These are phyloP conservation scores for Sylvilagus bachmani DNA, from an alignment of 2,113 vertebrate genomes.

Conservation along the genomic window DNA sequence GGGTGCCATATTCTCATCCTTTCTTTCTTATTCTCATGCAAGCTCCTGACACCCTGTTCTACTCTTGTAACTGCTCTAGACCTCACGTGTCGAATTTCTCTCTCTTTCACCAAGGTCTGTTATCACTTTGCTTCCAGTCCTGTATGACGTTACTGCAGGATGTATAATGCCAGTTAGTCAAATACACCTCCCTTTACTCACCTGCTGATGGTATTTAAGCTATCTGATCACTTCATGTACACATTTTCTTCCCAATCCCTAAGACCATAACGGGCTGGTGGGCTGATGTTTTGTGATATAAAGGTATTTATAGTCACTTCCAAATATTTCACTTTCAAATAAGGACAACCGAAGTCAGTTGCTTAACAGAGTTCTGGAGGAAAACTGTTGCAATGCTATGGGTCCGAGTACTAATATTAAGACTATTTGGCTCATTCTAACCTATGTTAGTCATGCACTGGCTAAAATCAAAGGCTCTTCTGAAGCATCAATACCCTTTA, in stretches of 20 bases:
- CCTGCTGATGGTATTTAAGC: neutral
- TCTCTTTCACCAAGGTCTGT: neutral
- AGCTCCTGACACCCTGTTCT: neutral
- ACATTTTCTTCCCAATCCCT: neutral
- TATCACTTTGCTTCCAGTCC: neutral
- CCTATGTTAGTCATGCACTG: neutral
- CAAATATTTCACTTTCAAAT: neutral
- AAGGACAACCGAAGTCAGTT: neutral
- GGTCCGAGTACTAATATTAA: neutral
- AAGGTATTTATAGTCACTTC: neutral
- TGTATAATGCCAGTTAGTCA: neutral
- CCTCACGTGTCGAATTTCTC: neutral
- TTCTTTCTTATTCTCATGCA: neutral
- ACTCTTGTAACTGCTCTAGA: neutral
- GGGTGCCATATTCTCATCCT: neutral
- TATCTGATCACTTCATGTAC: neutral
- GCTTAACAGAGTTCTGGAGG: neutral
- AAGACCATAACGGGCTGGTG: neutral
- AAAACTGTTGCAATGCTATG: neutral
- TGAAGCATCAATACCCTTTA: neutral
- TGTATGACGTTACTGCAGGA: neutral
- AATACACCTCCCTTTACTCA: neutral
- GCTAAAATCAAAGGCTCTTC: neutral
- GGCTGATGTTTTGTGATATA: neutral
- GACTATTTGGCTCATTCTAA: neutral